Evolutionary conservation across 2,888 invertebrate species (phyloP).

Genomic region (Tetranychus piercei): DNA sequence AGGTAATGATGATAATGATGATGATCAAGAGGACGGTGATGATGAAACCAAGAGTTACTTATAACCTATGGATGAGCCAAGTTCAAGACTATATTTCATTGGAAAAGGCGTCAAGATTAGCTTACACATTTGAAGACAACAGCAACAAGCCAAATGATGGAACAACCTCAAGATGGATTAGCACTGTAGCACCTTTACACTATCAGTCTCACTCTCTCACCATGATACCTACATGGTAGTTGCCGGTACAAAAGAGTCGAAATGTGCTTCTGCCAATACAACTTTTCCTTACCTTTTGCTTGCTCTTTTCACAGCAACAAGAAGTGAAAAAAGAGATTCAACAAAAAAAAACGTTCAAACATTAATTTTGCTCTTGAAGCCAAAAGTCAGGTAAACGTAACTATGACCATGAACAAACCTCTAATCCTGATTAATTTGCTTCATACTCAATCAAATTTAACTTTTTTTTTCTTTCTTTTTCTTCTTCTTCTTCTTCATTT

Average conservation of each 20-base stretch:
- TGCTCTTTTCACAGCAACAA: no score
- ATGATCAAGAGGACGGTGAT: neutral
- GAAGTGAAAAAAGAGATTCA: neutral
- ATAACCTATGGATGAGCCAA: neutral
- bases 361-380: slow-evolving; percentile 4
- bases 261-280: no score
- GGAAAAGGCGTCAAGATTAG: neutral
- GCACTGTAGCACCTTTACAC: neutral
- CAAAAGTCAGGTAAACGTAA: neutral
- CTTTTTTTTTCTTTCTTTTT: neutral
- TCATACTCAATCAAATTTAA: neutral
- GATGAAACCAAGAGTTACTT: neutral
- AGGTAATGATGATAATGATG: neutral
- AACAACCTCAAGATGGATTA: neutral
- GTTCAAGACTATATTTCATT: neutral
- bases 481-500: neutral
- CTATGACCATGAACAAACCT: neutral
- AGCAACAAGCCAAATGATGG: neutral
- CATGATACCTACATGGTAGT: slow-evolving; percentile 1
- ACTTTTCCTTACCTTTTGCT: no score
- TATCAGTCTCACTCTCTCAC: neutral
- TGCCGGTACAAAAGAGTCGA: neutral
- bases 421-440: neutral
- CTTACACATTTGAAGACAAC: no score
- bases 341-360: neutral